phyloP scores from a whole-genome alignment of 64 coral and sea anemone genomes.

The Astreopora myriophthalma region DNA sequence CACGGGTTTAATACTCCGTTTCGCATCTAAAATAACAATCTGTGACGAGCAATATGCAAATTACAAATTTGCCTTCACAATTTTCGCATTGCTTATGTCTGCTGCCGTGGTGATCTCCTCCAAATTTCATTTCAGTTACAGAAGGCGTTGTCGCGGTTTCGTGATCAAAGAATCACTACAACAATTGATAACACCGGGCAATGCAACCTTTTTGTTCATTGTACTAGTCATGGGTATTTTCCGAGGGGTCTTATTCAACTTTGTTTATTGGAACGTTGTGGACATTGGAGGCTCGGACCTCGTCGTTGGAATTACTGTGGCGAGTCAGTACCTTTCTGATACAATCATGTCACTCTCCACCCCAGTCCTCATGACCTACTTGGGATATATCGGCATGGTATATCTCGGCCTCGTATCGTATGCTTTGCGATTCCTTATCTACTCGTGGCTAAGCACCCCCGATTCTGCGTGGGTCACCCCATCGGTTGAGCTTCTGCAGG shows the following conservation, averaged over 20 bases:
- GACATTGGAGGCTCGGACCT: conserved; percentile 91
- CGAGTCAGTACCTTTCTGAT: conserved; percentile 89
- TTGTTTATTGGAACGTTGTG: conserved; percentile 87
- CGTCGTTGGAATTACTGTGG: conserved; percentile 77
- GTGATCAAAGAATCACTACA: conserved; percentile 65
- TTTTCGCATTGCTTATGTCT: conserved; percentile 75
- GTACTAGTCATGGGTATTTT: conserved; percentile 82
- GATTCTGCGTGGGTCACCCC: conserved; percentile 86
- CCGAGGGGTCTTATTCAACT: conserved; percentile 84
- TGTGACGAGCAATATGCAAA: conserved; percentile 73
- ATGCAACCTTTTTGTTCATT: conserved; percentile 57
- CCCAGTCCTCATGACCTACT: conserved; percentile 76
- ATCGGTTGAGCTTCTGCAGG: conserved; percentile 84
- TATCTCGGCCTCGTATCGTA: conserved; percentile 84
- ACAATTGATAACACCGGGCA: conserved; percentile 19
- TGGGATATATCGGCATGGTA: conserved; percentile 89
- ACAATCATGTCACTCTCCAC: conserved; percentile 77
- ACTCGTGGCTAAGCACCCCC: conserved; percentile 85
- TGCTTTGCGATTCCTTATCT: conserved; percentile 80
- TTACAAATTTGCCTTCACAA: conserved; percentile 77
- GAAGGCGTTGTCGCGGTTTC: conserved; percentile 67
- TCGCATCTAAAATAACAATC: conserved; percentile 76
- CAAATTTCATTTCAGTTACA: conserved; percentile 78
- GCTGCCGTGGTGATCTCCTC: conserved; percentile 54
- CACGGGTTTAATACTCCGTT: conserved; percentile 70